Evolutionary conservation across 2,888 invertebrate species (phyloP).

Genomic region (Tachina grossa): DNA sequence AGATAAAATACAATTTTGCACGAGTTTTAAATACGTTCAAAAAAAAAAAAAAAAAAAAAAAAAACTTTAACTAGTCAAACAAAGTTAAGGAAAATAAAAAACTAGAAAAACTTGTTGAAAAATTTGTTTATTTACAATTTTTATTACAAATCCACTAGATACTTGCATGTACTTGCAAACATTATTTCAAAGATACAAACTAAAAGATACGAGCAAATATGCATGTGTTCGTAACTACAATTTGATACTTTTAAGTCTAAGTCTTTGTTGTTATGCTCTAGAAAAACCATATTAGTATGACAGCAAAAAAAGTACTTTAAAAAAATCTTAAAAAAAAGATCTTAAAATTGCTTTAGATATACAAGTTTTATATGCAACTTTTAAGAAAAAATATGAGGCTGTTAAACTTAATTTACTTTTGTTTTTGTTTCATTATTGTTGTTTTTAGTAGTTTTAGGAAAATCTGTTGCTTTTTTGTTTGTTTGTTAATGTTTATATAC

Average conservation of each 20-base stretch:
- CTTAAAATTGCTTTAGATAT: constrained; percentile 39
- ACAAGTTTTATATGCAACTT: constrained; percentile 23
- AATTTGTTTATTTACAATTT: constrained; percentile 71
- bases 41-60: constrained; percentile 20
- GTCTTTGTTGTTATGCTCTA: constrained; percentile 69
- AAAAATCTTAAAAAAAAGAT: constrained; percentile 29
- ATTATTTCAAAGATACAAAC: constrained; percentile 29
- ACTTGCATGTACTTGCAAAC: constrained; percentile 22
- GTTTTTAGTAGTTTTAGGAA: constrained; percentile 21
- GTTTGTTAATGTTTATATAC: constrained; percentile 18
- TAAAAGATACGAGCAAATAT: neutral
- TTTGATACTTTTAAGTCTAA: constrained; percentile 53
- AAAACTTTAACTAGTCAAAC: constrained; percentile 31
- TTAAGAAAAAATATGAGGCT: constrained; percentile 47
- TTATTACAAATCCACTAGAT: constrained; percentile 63
- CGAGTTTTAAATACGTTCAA: constrained; percentile 48
- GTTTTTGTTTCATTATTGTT: constrained; percentile 38
- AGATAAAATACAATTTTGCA: constrained; percentile 45
- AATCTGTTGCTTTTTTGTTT: constrained; percentile 6
- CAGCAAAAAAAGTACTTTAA: constrained; percentile 16
- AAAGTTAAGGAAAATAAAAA: constrained; percentile 33
- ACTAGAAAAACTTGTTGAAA: constrained; percentile 71
- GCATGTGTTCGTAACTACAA: neutral
- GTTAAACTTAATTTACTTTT: constrained; percentile 56
- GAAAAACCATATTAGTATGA: constrained; percentile 58